Conservation (phyloP, 2,888 invertebrate genomes). For the Minunthozetes semirufus region DNA sequence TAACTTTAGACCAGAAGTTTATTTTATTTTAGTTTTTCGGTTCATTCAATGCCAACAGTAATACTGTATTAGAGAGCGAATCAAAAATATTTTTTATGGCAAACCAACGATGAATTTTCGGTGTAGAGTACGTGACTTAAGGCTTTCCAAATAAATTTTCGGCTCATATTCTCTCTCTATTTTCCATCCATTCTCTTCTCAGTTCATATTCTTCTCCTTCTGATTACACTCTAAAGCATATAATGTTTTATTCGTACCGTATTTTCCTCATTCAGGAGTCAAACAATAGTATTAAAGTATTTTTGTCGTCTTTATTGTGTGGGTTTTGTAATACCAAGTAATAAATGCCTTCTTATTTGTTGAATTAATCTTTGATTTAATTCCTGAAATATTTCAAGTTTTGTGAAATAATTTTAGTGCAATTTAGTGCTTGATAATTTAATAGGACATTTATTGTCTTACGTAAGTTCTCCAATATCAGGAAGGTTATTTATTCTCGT, state of each 20-base stretch:
- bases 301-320: too few species aligned
- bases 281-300: too few species aligned
- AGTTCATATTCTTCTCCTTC: not conserved
- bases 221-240: constrained; percentile 11
- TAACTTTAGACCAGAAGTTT: not conserved
- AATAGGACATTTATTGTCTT: too few species aligned
- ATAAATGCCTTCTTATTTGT: too few species aligned
- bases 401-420: too few species aligned
- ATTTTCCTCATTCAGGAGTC: too few species aligned
- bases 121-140: constrained; percentile 21
- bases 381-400: too few species aligned
- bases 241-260: constrained; percentile 13
- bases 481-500: too few species aligned
- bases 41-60: not conserved
- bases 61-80: constrained; percentile 11
- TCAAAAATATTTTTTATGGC: not conserved
- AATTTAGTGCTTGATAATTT: too few species aligned
- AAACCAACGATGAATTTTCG: constrained; percentile 9
- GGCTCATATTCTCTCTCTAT: constrained; percentile 22
- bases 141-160: constrained; percentile 16
- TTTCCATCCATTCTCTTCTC: not conserved
- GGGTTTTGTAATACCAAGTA: too few species aligned
- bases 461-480: too few species aligned
- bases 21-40: not conserved
- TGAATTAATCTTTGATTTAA: too few species aligned